These are phyloP conservation scores for human (Homo sapiens) DNA, from an alignment of 2,113 vertebrate genomes.

Conservation along the genomic window GRCh38 chr6:40850001-40850500, in stretches of 20 bases:
- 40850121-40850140: accelerated
- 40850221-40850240: background rate
- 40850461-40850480: background rate
- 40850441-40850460: background rate
- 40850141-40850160: accelerated
- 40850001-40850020: background rate
- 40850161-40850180: background rate
- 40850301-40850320: background rate
- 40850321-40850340: background rate
- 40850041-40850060: background rate
- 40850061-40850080: accelerated
- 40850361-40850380: background rate
- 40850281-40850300: too few relatives aligned
- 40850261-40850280: background rate
- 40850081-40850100: background rate
- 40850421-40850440: background rate
- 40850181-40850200: accelerated
- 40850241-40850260: accelerated
- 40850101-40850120: background rate
- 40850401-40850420: background rate
- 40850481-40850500: too few relatives aligned
- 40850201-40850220: background rate
- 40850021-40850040: background rate
- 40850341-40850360: background rate
- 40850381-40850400: background rate